A percentile compares a stretch with the other conserved stretches of the same genome.
phyloP scores from a whole-genome alignment of 1,140 invertebrate genomes.

The Drosophila neocordata region DNA sequence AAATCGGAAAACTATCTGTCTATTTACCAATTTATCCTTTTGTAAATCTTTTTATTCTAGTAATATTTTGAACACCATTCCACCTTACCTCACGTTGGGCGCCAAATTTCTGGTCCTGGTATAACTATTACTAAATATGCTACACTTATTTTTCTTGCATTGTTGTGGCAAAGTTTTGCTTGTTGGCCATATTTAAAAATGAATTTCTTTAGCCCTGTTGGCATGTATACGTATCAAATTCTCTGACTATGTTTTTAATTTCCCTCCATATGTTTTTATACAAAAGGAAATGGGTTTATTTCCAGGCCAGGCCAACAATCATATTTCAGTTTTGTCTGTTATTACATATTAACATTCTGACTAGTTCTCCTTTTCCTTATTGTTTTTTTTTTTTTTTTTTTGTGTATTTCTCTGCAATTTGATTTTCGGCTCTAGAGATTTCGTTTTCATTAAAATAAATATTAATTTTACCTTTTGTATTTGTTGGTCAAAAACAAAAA shows the following conservation, averaged over 20 bases:
- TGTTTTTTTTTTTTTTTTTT: not conserved
- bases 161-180: constrained; percentile 11
- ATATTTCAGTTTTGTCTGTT: not conserved
- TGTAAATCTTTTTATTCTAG: too few species aligned
- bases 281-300: not conserved
- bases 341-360: constrained; percentile 42
- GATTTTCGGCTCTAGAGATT: constrained; percentile 41
- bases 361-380: not conserved
- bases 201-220: constrained; percentile 20
- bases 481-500: constrained; percentile 2
- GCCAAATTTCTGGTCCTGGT: not conserved
- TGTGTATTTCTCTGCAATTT: constrained; percentile 5
- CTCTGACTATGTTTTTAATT: constrained; percentile 4
- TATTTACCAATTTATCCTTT: not conserved
- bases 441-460: constrained; percentile 64
- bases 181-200: constrained; percentile 21
- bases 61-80: not conserved
- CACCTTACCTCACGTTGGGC: not conserved
- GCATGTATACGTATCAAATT: constrained; percentile 19
- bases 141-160: too few species aligned
- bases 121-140: not conserved
- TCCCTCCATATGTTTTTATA: not conserved
- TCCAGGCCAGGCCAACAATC: not conserved
- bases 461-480: constrained; percentile 56
- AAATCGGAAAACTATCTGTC: not conserved